Conservation (phyloP, 2,113 vertebrate species). For the Cranoglanis bouderius region DNA sequence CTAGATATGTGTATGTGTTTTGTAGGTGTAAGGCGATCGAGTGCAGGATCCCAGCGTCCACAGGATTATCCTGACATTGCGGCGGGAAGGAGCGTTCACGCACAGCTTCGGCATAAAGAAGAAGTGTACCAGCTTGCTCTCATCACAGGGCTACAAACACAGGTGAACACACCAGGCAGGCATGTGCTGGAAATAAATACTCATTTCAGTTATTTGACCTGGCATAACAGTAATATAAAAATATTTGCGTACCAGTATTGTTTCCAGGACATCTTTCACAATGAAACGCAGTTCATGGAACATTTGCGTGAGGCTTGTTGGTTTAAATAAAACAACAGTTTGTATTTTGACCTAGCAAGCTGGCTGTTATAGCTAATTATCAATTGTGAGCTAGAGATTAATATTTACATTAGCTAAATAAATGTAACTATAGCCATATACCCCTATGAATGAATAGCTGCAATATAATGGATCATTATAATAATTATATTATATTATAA, state of each 20-base stretch:
- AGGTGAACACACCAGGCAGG: slow-evolving; percentile 73
- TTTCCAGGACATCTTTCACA: not conserved
- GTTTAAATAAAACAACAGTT: not conserved
- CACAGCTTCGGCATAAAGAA: slow-evolving; percentile 66
- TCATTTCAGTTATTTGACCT: not conserved
- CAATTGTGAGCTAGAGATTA: not conserved
- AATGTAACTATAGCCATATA: not conserved
- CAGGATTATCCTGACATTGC: slow-evolving; percentile 73
- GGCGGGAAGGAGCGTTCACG: slow-evolving; percentile 71
- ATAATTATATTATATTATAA: not conserved
- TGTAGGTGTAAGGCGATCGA: slow-evolving; percentile 52
- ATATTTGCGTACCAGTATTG: not conserved
- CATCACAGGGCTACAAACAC: slow-evolving; percentile 76
- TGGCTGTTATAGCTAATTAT: not conserved
- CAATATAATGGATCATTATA: not conserved
- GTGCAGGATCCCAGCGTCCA: slow-evolving; percentile 65
- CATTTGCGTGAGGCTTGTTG: not conserved
- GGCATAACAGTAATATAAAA: not conserved
- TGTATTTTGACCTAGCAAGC: not conserved
- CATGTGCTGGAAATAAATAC: not conserved
- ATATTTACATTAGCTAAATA: not conserved
- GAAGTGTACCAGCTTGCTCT: slow-evolving; percentile 73
- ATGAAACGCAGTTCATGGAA: not conserved
- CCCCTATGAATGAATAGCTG: not conserved
- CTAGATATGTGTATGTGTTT: slow-evolving; percentile 31